These are phyloP conservation scores for Sprattus sprattus DNA, from an alignment of 2,113 vertebrate species.

Conservation along the genomic window DNA sequence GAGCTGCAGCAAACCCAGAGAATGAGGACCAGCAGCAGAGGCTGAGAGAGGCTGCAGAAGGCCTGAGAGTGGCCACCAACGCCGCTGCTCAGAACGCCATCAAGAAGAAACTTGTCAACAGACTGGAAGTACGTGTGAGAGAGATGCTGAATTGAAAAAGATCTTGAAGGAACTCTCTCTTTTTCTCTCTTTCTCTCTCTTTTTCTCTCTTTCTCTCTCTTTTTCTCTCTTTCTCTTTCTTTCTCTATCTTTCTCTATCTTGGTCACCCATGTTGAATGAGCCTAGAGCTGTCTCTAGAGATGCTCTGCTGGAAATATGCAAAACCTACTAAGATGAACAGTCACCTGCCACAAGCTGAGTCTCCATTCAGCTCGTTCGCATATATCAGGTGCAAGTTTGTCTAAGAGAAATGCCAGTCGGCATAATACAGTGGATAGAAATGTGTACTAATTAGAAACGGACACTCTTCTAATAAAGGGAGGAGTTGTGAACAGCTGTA, in stretches of 20 bases:
- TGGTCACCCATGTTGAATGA: neutral
- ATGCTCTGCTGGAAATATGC: no score
- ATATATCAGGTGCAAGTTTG: no score
- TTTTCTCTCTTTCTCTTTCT: neutral
- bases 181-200: neutral
- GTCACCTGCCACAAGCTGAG: no score
- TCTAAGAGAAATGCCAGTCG: no score
- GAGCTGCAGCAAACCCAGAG: slow-evolving; percentile 94
- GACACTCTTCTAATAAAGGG: no score
- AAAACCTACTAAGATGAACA: no score
- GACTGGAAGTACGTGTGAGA: slow-evolving; percentile 81
- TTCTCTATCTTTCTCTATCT: neutral
- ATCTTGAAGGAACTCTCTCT: neutral
- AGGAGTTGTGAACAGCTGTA: no score
- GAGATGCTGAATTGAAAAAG: neutral
- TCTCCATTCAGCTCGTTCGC: no score
- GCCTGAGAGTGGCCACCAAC: slow-evolving; percentile 92
- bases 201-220: neutral
- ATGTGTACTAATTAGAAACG: no score
- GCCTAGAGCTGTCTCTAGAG: neutral
- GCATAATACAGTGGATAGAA: no score
- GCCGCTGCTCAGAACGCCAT: slow-evolving; percentile 97
- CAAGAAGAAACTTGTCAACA: slow-evolving; percentile 96
- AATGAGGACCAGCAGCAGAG: slow-evolving; percentile 97
- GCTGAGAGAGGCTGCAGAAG: slow-evolving; percentile 92